Evolutionary conservation across 30 jellyfish, hydroid and myxozoan genomes (phyloP), one percentile per base, ranked within the genome.

Genomic region (Aurelia sp.): DNA sequence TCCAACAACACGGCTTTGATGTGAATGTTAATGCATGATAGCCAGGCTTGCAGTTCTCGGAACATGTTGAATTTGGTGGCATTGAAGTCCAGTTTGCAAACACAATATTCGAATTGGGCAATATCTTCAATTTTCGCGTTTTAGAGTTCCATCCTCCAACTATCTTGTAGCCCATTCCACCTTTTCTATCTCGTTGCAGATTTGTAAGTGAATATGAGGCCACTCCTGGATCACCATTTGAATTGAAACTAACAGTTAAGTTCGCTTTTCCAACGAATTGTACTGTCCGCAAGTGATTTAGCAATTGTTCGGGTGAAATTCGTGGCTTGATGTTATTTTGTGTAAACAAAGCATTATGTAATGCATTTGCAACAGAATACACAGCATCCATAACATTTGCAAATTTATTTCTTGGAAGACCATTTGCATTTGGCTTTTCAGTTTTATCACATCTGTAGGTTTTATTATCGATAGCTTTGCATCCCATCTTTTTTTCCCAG

Each of bases 131-230:
- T 30, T 78, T 65, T 10, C 99, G 82, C 18, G 94, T 60, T 27
- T 35, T 58, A 16, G 86, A 83, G 63, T 85, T 87, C 99, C 99
- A 96, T 9, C 73, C 75, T 9, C 98, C 99, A 33, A 96, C 91
- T 27, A 40, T 77, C 11, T 19, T 53, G 40, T 74, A 80, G 21
- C 55, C 72, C 84, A 78, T 67, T 27, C 64, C 50, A 15, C 85
- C 76, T 13, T 31, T 44, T 38, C 72, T 71, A 55, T 62, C 86
- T 8, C 22, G 57, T 50, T 96, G 96, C 27, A 96, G 72, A 62
- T 95, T 96, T 19, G 97, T 96, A 9, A 96, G 82, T n/a, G 99
- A 96, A 76, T 96, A 96, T 74, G 97, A 72, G 17, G 99, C 99
- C 12, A 74, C 97, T 18, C 91, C 97, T 15, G 99, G 99, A 60